Percentiles rank a stretch among this genome's conserved stretches.
Conservation (phyloP, 2,888 invertebrate genomes). For the Cheilosia grossa region DNA sequence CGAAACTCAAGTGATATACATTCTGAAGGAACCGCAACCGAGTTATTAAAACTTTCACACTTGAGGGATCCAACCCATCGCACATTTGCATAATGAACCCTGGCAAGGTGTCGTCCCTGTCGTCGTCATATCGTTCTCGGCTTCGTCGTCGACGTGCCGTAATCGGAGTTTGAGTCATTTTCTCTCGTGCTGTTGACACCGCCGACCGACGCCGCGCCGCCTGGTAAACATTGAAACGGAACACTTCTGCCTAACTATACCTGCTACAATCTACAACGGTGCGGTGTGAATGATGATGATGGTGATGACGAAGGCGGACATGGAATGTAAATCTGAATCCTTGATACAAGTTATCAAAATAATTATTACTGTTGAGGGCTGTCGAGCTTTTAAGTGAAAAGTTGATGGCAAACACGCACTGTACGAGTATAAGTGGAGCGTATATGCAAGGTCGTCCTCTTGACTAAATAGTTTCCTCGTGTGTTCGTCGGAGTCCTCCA, state of each 20-base stretch:
- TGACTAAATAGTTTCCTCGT: constrained; percentile 5
- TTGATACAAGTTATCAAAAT: constrained; percentile 73
- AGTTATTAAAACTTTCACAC: constrained; percentile 74
- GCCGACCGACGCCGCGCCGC: neutral
- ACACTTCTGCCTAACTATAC: constrained; percentile 20
- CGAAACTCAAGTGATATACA: constrained; percentile 53
- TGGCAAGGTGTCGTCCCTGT: constrained; percentile 69
- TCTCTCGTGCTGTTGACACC: constrained; percentile 1
- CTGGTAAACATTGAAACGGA: constrained; percentile 40
- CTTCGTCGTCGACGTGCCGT: constrained; percentile 6
- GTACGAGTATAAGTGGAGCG: neutral
- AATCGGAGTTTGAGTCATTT: constrained; percentile 21
- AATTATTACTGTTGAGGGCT: constrained; percentile 69
- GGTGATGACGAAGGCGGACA: neutral
- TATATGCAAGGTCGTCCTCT: constrained; percentile 27
- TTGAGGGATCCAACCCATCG: constrained; percentile 63
- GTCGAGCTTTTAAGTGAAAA: constrained; percentile 66
- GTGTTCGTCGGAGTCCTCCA: neutral
- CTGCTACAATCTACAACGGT: neutral
- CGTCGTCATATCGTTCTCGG: constrained; percentile 16
- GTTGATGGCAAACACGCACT: constrained; percentile 57
- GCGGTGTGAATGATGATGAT: constrained; percentile 15
- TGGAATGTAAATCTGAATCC: constrained; percentile 66
- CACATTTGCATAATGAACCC: constrained; percentile 71
- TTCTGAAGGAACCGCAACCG: constrained; percentile 65